Conservation (phyloP, 2,113 vertebrate genomes). For the Brachypteracias leptosomus region DNA sequence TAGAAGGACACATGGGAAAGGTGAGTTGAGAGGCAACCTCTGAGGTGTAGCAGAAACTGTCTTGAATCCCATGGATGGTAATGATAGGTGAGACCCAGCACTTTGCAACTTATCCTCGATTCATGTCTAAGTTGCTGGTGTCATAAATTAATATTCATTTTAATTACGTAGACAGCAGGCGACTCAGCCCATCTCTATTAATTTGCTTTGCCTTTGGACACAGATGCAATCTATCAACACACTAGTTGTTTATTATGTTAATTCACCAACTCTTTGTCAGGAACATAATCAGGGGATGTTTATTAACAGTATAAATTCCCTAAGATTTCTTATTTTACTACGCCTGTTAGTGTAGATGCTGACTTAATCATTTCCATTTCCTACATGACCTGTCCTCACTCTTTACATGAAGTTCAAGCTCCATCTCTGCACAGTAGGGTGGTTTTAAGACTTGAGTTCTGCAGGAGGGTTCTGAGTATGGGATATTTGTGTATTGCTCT, state of each 20-base stretch:
- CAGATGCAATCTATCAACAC: background rate
- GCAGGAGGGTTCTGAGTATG: background rate
- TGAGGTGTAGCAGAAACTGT: background rate
- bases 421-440: accelerated
- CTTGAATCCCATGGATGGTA: background rate
- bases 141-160: background rate
- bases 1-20: background rate
- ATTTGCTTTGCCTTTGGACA: background rate
- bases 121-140: accelerated
- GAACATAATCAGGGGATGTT: background rate
- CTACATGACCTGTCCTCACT: background rate
- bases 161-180: background rate
- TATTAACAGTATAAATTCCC: background rate
- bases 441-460: too few species aligned
- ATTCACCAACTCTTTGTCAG: background rate
- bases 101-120: background rate
- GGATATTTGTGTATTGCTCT: background rate
- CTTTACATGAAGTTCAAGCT: background rate
- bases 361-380: background rate
- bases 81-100: background rate
- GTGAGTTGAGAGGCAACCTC: background rate
- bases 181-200: background rate
- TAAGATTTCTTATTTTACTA: background rate
- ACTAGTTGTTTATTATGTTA: background rate
- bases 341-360: background rate